Evolutionary conservation across 1,140 invertebrate species (phyloP).

Genomic region (Drosophila watanabei): DNA sequence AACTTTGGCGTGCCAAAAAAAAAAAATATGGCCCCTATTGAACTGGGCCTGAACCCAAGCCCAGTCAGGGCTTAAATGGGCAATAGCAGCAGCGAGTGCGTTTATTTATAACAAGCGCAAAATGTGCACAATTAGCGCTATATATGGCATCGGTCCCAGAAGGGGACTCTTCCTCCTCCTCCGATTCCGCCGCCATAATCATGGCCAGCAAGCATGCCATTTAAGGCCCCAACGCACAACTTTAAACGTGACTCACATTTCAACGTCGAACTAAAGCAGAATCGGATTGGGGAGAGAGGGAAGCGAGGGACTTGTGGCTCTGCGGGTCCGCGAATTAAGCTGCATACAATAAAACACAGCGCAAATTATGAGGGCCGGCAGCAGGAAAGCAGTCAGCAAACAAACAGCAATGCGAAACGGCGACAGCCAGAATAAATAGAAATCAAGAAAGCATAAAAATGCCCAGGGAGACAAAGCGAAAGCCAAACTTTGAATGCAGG

Average conservation of each 20-base stretch:
- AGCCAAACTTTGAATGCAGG: conserved; percentile 32
- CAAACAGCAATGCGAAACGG: conserved; percentile 14
- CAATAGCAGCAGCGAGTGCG: conserved; percentile 39
- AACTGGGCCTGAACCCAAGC: conserved; percentile 2
- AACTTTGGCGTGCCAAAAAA: conserved; percentile 38
- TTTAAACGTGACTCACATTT: conserved; percentile 82
- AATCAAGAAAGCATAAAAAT: conserved; percentile 71
- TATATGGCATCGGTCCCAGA: conserved; percentile 62
- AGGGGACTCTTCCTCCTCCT: conserved; percentile 15
- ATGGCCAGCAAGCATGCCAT: conserved; percentile 52
- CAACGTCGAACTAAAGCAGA: conserved; percentile 29
- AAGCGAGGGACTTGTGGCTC: not conserved
- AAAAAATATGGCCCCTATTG: conserved; percentile 17
- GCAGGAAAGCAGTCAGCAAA: conserved; percentile 21
- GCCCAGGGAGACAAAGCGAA: conserved; percentile 33
- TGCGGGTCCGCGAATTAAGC: conserved; percentile 59
- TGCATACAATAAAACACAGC: conserved; percentile 77
- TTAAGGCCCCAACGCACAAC: conserved; percentile 64
- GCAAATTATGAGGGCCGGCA: conserved; percentile 74
- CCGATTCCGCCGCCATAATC: conserved; percentile 35
- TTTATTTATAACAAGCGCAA: conserved; percentile 80
- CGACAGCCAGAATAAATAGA: conserved; percentile 52
- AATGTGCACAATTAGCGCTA: conserved; percentile 79
- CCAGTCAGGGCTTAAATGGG: conserved; percentile 8
- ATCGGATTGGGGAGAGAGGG: conserved; percentile 2